These are phyloP conservation scores for Eristalis arbustorum DNA, from an alignment of 2,888 invertebrate species.

Conservation along the genomic window DNA sequence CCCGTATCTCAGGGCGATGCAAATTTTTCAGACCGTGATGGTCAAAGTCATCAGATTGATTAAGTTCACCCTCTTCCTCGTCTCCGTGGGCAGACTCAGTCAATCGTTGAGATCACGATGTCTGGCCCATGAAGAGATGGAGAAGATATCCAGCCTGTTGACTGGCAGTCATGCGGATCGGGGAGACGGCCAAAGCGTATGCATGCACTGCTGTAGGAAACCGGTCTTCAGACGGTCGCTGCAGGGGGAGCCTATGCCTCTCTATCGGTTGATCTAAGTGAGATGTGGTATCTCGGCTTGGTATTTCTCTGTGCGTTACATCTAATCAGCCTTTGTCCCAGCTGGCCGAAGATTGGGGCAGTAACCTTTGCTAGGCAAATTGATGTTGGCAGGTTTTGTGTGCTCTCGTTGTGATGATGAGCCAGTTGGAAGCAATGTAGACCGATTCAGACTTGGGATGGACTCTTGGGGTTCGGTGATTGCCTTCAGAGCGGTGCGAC, in stretches of 20 bases:
- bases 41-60: constrained; percentile 65
- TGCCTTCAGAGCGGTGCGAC: too few species aligned
- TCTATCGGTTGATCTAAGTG: neutral
- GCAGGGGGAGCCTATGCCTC: neutral
- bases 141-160: constrained; percentile 23
- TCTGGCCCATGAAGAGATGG: constrained; percentile 14
- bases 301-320: neutral
- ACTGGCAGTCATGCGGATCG: constrained; percentile 36
- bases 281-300: neutral
- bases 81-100: neutral
- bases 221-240: neutral
- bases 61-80: neutral
- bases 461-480: too few species aligned
- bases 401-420: too few species aligned
- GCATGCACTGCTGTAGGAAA: neutral
- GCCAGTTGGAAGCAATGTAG: too few species aligned
- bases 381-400: too few species aligned
- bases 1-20: constrained; percentile 11
- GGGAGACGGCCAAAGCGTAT: neutral
- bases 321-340: neutral
- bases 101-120: constrained; percentile 5
- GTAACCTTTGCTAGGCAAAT: neutral
- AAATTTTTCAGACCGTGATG: constrained; percentile 68
- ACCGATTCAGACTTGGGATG: too few species aligned
- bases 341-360: neutral